Evolutionary conservation across 1,140 invertebrate species (phyloP).

Genomic region (Parasteatoda tepidariorum): DNA sequence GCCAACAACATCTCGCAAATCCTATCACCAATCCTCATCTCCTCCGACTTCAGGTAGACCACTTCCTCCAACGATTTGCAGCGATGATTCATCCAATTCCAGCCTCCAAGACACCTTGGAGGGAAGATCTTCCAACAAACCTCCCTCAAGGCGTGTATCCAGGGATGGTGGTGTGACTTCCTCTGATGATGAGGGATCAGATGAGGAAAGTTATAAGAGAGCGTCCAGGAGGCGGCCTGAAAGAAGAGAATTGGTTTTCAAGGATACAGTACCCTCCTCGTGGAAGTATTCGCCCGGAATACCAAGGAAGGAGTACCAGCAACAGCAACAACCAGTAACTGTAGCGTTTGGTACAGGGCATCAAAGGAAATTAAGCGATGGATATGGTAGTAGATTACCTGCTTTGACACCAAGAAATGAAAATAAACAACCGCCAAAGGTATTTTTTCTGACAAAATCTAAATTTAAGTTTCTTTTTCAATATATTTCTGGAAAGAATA

Average conservation of each 20-base stretch:
- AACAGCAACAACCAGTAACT: background rate
- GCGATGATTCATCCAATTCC: constrained; percentile 31
- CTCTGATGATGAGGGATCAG: constrained; percentile 21
- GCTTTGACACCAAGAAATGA: constrained; percentile 32
- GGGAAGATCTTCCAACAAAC: background rate
- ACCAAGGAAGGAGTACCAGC: constrained; percentile 11
- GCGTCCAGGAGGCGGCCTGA: background rate
- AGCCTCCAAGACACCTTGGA: constrained; percentile 32
- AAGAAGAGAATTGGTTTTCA: constrained; percentile 17
- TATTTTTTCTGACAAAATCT: background rate
- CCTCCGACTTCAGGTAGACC: constrained; percentile 11
- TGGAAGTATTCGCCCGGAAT: constrained; percentile 37
- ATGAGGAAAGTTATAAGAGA: constrained; percentile 11
- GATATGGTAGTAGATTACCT: background rate
- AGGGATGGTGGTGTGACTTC: constrained; percentile 1
- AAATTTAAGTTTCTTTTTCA: background rate
- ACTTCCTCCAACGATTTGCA: background rate
- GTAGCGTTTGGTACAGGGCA: constrained; percentile 22
- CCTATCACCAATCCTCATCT: constrained; percentile 2
- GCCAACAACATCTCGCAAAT: background rate
- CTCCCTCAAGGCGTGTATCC: background rate
- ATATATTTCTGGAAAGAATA: no score
- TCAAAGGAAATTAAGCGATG: constrained; percentile 5
- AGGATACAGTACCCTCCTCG: constrained; percentile 35
- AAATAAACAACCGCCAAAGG: constrained; percentile 24